Evolutionary conservation across 30 jellyfish, hydroid and myxozoan genomes (phyloP), one percentile per base, ranked within the genome.

Genomic region (Aurelia aurita): DNA sequence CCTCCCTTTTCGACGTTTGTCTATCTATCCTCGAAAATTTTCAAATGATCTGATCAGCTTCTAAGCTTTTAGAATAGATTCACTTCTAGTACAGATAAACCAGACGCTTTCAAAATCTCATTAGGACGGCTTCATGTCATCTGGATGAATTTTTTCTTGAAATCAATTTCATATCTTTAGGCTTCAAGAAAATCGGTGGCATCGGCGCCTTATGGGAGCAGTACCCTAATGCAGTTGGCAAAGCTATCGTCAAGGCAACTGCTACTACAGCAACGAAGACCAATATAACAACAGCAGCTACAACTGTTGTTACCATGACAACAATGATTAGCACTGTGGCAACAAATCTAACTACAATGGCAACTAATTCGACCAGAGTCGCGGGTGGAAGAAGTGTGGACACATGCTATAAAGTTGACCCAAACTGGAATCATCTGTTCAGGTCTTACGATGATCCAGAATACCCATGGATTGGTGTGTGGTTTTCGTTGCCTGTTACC

Each of bases 401-500:
- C 64, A 7, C 51, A 18, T 90, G 97, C 77, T 90, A 84, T 35
- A 79, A 60, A 23, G 94, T 86, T 29, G 96, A 85, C 27, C 87
- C 83, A 23, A 55, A 91, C 28, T 91, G 98, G 98, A 63, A 49
- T n/a, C 96, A 91, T 46, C 85, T 91, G 98, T 85, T 91, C 54
- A 71, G 98, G 55, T 91, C 98, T 2, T 23, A 35, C 46, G 98
- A 91, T 51, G 98, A 91, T 84, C 65, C 79, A 18, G 93, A 91
- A 49, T 91, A 69, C 83, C 98, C 98, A 18, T 91, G 98, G 98
- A 72, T 86, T 0, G 98, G 98, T 8, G 19, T 91, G 44, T 76
- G 93, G 84, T 91, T 91, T 61, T 91, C 98, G 3, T 46, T 91
- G 19, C 98, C 98, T n/a, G 91, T 91, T 9, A 91, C 98, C 58